Evolutionary conservation across 2,888 invertebrate genomes (phyloP).

Genomic region (Eustalomyia histrio): DNA sequence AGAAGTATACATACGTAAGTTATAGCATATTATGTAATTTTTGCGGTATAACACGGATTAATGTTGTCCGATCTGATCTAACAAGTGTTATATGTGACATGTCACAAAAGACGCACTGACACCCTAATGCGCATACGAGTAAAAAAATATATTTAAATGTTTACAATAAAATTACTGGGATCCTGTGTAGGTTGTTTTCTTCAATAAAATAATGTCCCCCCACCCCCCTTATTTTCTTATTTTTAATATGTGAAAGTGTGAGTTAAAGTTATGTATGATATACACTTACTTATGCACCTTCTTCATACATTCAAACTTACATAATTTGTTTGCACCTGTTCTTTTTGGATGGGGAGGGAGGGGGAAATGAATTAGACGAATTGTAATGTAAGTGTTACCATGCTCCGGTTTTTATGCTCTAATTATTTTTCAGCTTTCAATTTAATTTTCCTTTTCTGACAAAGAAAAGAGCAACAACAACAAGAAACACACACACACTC

Average conservation of each 20-base stretch:
- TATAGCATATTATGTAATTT: too few species aligned
- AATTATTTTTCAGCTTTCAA: conserved; percentile 74
- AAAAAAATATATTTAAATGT: too few species aligned
- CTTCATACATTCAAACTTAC: background rate
- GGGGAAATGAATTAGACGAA: conserved; percentile 67
- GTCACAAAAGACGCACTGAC: too few species aligned
- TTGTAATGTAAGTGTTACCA: conserved; percentile 69
- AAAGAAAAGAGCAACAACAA: conserved; percentile 47
- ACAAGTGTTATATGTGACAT: too few species aligned
- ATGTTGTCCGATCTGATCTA: too few species aligned
- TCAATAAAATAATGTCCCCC: background rate
- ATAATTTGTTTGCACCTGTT: background rate
- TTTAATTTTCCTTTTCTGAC: conserved; percentile 63
- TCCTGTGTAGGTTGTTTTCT: background rate
- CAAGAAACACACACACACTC: conserved; percentile 3
- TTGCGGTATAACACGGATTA: too few species aligned
- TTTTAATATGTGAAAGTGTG: too few species aligned
- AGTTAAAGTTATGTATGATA: background rate
- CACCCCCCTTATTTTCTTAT: too few species aligned
- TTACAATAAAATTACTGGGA: too few species aligned
- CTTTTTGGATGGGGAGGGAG: conserved; percentile 35
- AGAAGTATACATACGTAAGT: too few species aligned
- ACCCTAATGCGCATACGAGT: too few species aligned
- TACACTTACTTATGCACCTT: too few species aligned
- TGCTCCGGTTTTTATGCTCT: conserved; percentile 79